Conservation (phyloP, 2,113 vertebrate species). For the Hoplias malabaricus region DNA sequence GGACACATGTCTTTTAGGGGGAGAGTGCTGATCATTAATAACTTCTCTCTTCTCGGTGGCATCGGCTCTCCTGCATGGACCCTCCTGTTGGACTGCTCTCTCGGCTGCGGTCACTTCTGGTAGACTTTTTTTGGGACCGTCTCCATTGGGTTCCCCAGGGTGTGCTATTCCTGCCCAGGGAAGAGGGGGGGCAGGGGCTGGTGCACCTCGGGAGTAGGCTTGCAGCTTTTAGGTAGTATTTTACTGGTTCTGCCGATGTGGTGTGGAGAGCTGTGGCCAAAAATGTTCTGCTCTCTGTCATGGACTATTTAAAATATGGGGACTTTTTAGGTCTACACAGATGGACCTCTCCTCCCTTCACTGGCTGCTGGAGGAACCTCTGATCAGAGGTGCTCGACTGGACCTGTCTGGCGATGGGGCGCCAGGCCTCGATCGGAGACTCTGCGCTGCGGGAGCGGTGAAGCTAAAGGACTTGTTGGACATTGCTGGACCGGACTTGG, state of each 20-base stretch:
- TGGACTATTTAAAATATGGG: background rate
- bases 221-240: background rate
- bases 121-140: background rate
- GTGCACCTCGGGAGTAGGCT: too few relatives aligned
- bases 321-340: background rate
- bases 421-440: background rate
- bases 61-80: background rate
- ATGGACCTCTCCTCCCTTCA: background rate
- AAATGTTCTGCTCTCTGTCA: background rate
- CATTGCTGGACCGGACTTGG: background rate
- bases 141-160: background rate
- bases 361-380: slow-evolving; percentile 11
- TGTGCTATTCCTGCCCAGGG: too few relatives aligned
- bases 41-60: background rate
- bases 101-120: background rate
- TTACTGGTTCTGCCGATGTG: too few relatives aligned
- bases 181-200: background rate
- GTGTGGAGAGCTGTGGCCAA: too few relatives aligned
- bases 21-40: slow-evolving; percentile 1
- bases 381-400: background rate
- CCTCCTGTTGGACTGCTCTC: background rate
- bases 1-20: slow-evolving; percentile 5
- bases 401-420: background rate
- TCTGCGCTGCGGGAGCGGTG: too few relatives aligned
- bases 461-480: background rate